Conservation (phyloP, 2,888 invertebrate species). For the Elegia similella region DNA sequence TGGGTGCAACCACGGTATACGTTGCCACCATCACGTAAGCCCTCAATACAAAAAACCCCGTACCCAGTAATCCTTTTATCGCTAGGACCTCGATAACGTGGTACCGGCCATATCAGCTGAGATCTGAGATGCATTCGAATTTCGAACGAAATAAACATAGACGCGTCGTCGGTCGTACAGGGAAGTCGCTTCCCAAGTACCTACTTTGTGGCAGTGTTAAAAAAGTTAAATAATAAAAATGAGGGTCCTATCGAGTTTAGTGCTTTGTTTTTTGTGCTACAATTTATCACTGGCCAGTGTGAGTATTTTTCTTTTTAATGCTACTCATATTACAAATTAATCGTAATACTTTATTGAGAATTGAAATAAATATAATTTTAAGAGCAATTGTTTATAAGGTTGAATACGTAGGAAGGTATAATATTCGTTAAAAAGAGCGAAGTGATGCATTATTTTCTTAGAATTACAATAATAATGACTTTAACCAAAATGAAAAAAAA, state of each 20-base stretch:
- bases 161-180: conserved; percentile 12
- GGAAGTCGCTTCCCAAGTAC: conserved; percentile 17
- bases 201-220: conserved; percentile 16
- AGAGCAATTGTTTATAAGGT: no score
- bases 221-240: conserved; percentile 29
- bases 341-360: no score
- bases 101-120: conserved; percentile 24
- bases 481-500: no score
- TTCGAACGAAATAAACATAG: conserved; percentile 8
- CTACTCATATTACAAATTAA: no score
- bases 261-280: conserved; percentile 37
- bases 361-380: no score
- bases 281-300: conserved; percentile 34
- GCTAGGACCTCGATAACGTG: conserved; percentile 16
- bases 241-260: conserved; percentile 32
- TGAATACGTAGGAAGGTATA: no score
- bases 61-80: conserved; percentile 15
- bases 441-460: no score
- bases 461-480: no score
- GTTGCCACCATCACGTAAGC: conserved; percentile 1
- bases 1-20: no score
- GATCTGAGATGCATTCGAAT: neutral
- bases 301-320: conserved; percentile 24
- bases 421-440: no score
- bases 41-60: neutral